Conservation (phyloP, 2,113 vertebrate genomes). For the Neogobius melanostomus region DNA sequence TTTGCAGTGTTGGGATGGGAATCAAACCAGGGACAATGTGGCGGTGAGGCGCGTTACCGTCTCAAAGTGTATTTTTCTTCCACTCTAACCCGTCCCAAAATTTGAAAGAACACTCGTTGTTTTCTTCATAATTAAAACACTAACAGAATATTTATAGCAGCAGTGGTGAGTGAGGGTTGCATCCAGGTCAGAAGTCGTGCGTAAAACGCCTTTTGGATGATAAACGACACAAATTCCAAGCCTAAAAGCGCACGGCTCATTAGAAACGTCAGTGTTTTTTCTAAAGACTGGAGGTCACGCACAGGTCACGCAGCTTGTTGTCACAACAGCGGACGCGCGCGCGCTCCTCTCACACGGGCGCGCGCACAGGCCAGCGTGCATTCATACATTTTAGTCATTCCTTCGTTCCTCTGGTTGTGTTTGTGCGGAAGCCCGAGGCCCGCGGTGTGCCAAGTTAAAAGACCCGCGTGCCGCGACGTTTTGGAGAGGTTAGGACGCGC, state of each 20-base stretch:
- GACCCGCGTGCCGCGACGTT: neutral
- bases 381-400: neutral
- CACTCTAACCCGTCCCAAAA: too few species aligned
- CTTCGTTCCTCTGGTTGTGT: neutral
- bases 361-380: neutral
- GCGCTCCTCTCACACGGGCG: neutral
- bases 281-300: conserved; percentile 57
- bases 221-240: neutral
- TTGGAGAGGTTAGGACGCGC: conserved; percentile 10
- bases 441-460: neutral
- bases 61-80: too few species aligned
- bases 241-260: conserved; percentile 23
- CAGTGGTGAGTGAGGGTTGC: neutral
- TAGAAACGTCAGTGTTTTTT: conserved; percentile 46
- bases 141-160: too few species aligned
- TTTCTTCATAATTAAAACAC: too few species aligned
- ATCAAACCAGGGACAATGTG: too few species aligned
- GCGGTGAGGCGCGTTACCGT: too few species aligned
- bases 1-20: too few species aligned
- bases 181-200: neutral
- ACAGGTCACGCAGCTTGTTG: conserved; percentile 68
- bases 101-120: too few species aligned
- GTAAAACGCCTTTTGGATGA: neutral
- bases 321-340: conserved; percentile 43
- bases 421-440: neutral